Conservation (phyloP, 1,140 invertebrate genomes). For the Drosophila subobscura region DNA sequence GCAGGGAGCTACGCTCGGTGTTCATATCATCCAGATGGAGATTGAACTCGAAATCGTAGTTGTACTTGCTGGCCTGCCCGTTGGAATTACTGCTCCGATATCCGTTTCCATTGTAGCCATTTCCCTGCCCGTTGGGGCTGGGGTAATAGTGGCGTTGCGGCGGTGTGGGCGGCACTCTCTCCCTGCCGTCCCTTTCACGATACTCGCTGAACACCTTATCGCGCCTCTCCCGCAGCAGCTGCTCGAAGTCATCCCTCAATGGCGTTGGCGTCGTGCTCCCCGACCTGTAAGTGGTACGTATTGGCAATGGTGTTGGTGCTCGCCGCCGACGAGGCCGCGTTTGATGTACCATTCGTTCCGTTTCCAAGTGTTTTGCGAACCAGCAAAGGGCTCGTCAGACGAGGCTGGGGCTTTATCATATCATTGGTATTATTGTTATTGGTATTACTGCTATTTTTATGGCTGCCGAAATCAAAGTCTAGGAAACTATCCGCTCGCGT, state of each 20-base stretch:
- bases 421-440: constrained; percentile 30
- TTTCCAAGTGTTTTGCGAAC: constrained; percentile 80
- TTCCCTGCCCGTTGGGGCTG: constrained; percentile 10
- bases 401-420: constrained; percentile 82
- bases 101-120: constrained; percentile 31
- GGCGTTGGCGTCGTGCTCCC: constrained; percentile 48
- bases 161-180: constrained; percentile 60
- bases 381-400: constrained; percentile 82
- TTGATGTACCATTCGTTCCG: constrained; percentile 24
- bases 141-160: constrained; percentile 53
- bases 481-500: constrained; percentile 70
- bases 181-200: constrained; percentile 38
- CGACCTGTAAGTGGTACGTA: constrained; percentile 79
- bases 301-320: constrained; percentile 73
- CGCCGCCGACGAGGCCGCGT: too few relatives aligned
- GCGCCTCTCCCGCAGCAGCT: constrained; percentile 77
- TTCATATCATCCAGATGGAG: constrained; percentile 64
- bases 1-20: constrained; percentile 49
- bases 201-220: constrained; percentile 79
- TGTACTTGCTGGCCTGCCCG: constrained; percentile 57
- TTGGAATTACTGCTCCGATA: constrained; percentile 27
- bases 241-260: constrained; percentile 74
- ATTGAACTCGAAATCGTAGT: constrained; percentile 79
- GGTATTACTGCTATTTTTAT: constrained; percentile 40
- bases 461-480: constrained; percentile 51